These are phyloP conservation scores for Neostethus bicornis DNA, from an alignment of 2,797 vertebrate species.

Conservation along the genomic window DNA sequence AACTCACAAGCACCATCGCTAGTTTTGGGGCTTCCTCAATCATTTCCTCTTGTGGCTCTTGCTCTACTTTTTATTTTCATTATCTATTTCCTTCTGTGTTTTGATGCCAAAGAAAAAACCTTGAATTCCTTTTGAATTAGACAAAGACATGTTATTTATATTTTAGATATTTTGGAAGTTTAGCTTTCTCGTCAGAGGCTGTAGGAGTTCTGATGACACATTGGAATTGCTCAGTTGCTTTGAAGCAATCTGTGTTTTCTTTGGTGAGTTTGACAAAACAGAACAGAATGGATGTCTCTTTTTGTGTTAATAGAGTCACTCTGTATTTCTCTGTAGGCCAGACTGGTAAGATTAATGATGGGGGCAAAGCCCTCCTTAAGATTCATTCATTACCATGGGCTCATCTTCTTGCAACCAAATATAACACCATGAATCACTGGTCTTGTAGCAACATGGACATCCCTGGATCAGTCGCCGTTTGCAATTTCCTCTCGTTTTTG, in stretches of 20 bases:
- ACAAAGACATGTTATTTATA: conserved; percentile 19
- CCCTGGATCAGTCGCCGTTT: conserved; percentile 47
- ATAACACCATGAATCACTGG: conserved; percentile 72
- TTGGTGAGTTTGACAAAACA: conserved; percentile 54
- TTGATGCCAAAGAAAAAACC: conserved; percentile 16
- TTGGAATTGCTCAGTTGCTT: conserved; percentile 56
- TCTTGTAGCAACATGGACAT: conserved; percentile 34
- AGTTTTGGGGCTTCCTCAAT: conserved; percentile 43
- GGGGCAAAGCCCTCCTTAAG: conserved; percentile 65
- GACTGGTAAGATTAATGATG: conserved; percentile 74
- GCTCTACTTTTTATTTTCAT: conserved; percentile 40
- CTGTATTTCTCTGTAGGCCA: conserved; percentile 44
- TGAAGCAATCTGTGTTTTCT: conserved; percentile 44
- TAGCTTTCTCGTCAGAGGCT: conserved; percentile 40
- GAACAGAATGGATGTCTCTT: conserved; percentile 66
- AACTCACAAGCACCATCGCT: conserved; percentile 30
- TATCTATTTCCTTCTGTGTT: conserved; percentile 24
- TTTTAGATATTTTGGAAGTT: conserved; percentile 18
- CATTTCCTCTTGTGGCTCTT: conserved; percentile 36
- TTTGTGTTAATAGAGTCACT: conserved; percentile 74
- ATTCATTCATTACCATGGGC: conserved; percentile 70
- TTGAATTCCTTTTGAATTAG: conserved; percentile 37
- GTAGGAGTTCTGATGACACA: conserved; percentile 32
- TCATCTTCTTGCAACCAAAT: conserved; percentile 69
- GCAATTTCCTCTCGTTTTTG: conserved; percentile 45